These are phyloP conservation scores for Amphibalanus amphitrite DNA, from an alignment of 1,140 invertebrate genomes.

Conservation along the genomic window DNA sequence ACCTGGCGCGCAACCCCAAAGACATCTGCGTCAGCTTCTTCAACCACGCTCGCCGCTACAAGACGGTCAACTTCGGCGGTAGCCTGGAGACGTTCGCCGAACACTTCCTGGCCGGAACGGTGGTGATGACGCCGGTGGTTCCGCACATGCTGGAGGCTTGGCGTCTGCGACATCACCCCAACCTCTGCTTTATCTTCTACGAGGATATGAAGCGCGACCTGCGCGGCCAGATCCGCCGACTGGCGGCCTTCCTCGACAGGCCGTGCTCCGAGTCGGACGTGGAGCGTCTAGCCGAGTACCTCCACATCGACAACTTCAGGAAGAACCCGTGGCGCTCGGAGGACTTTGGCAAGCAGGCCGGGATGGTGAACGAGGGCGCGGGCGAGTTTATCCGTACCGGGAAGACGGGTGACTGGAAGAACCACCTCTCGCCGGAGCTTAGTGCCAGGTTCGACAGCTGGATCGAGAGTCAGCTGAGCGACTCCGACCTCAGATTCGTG, in stretches of 20 bases:
- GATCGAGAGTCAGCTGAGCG: not conserved
- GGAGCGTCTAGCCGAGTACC: not conserved
- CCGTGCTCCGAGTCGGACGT: not conserved
- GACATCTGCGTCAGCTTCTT: conserved; percentile 72
- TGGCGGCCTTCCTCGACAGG: not conserved
- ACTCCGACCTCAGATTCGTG: not conserved
- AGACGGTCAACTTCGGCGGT: conserved; percentile 11
- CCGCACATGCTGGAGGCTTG: conserved; percentile 34
- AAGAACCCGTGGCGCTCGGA: not conserved
- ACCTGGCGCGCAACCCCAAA: conserved; percentile 79
- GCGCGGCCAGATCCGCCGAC: not conserved
- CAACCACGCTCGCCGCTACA: conserved; percentile 15
- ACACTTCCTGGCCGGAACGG: conserved; percentile 10
- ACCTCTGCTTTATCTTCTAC: conserved; percentile 62
- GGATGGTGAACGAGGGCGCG: not conserved
- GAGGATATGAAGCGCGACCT: conserved; percentile 54
- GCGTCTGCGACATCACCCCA: conserved; percentile 48
- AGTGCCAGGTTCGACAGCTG: not conserved
- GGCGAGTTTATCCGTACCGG: not conserved
- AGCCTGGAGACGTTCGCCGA: conserved; percentile 10
- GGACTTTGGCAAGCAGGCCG: not conserved
- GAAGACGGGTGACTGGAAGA: not conserved
- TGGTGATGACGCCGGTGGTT: conserved; percentile 11
- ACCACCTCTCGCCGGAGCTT: not conserved
- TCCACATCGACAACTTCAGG: conserved; percentile 1